Conservation (phyloP, 2,797 vertebrate genomes). For the Paguma larvata region DNA sequence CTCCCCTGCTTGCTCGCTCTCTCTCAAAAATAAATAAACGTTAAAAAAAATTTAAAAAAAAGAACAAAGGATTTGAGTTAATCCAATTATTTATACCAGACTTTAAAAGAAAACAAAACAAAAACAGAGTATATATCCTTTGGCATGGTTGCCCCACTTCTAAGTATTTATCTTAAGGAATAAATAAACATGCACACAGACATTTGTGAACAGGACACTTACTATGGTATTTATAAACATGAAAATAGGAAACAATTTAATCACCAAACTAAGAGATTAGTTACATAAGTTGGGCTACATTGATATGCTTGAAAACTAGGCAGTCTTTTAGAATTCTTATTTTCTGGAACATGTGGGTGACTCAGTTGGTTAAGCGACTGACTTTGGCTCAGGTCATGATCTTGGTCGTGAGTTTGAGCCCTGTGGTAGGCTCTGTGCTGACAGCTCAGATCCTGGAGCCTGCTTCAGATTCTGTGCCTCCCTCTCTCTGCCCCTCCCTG, state of each 20-base stretch:
- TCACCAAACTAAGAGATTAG: conserved; percentile 16
- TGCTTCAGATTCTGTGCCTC: not conserved
- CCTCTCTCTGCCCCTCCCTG: not conserved
- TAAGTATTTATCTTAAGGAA: conserved; percentile 54
- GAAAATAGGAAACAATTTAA: conserved; percentile 54
- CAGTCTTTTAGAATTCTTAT: conserved; percentile 48
- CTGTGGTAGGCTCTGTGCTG: no score
- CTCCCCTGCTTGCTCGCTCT: no score
- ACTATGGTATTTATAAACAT: not conserved
- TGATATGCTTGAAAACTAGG: conserved; percentile 10
- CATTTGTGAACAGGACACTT: conserved; percentile 32
- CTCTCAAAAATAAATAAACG: no score
- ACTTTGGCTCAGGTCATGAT: not conserved
- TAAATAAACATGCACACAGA: conserved; percentile 13
- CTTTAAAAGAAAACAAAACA: not conserved
- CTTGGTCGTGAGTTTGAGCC: no score
- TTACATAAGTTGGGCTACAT: conserved; percentile 27
- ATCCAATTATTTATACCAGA: not conserved
- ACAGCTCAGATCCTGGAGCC: no score
- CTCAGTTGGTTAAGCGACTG: not conserved
- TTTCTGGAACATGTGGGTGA: not conserved
- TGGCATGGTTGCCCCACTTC: not conserved
- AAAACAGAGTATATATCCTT: not conserved
- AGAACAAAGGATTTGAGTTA: not conserved
- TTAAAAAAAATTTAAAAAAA: no score